Conservation (phyloP, 2,888 invertebrate genomes). For the Bombylius major region DNA sequence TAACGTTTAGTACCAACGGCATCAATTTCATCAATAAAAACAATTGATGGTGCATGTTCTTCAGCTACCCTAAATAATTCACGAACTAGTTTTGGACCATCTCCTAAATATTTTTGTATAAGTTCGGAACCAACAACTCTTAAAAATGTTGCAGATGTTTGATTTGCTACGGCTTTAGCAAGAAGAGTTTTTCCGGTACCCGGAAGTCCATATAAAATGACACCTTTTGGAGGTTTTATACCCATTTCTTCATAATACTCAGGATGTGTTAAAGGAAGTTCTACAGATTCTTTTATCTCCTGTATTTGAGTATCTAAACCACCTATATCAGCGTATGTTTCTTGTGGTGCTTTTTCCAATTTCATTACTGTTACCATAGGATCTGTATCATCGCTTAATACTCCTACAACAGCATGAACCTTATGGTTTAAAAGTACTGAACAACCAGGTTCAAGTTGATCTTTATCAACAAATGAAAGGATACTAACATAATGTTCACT, state of each 20-base stretch:
- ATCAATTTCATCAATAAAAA: constrained; percentile 99
- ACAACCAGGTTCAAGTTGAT: constrained; percentile 97
- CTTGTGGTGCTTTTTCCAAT: constrained; percentile 97
- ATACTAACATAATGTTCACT: constrained; percentile 99
- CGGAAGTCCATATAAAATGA: constrained; percentile 94
- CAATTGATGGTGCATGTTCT: constrained; percentile 98
- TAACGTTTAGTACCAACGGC: constrained; percentile 98
- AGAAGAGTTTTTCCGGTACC: constrained; percentile 97
- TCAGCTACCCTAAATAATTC: constrained; percentile 98
- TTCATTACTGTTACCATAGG: constrained; percentile 99
- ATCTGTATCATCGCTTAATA: constrained; percentile 96
- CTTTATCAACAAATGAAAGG: constrained; percentile 97
- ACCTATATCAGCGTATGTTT: constrained; percentile 98
- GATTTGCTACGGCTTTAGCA: constrained; percentile 98
- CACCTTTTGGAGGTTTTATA: constrained; percentile 98
- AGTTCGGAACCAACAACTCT: constrained; percentile 98
- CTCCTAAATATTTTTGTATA: constrained; percentile 97
- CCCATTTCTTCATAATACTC: constrained; percentile 99
- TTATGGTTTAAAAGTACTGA: constrained; percentile 97
- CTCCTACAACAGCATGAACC: constrained; percentile 98
- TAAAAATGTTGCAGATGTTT: constrained; percentile 97
- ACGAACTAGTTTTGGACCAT: constrained; percentile 95
- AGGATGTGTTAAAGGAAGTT: constrained; percentile 95
- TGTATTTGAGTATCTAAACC: constrained; percentile 96
- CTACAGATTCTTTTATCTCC: constrained; percentile 96